Evolutionary conservation across 2,888 invertebrate genomes (phyloP).

Genomic region (Minunthozetes semirufus): DNA sequence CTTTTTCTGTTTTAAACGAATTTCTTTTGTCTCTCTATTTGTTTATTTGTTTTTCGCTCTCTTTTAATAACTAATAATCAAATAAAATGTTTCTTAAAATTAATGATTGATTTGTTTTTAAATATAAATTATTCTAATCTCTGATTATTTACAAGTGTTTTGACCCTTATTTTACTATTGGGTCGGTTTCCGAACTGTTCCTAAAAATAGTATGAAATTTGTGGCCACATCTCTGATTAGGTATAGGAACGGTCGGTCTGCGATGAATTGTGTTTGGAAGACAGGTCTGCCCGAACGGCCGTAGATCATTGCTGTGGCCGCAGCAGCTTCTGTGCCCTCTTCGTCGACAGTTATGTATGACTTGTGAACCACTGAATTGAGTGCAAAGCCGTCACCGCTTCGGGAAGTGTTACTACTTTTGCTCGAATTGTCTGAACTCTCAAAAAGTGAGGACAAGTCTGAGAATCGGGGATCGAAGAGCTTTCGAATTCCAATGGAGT

Average conservation of each 20-base stretch:
- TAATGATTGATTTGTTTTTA: no score
- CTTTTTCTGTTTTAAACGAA: not conserved
- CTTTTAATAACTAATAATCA: not conserved
- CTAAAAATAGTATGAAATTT: conserved; percentile 41
- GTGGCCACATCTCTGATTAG: conserved; percentile 41
- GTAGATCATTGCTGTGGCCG: conserved; percentile 39
- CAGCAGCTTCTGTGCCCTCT: conserved; percentile 43
- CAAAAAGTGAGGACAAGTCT: conserved; percentile 42
- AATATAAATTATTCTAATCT: no score
- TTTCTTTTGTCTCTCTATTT: not conserved
- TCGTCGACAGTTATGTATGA: conserved; percentile 41
- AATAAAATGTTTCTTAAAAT: not conserved
- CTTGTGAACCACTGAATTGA: conserved; percentile 41
- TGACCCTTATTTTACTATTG: conserved; percentile 11
- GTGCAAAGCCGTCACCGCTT: not conserved
- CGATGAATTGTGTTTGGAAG: conserved; percentile 41
- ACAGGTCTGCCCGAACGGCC: conserved; percentile 37
- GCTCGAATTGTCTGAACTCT: not conserved
- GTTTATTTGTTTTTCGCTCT: not conserved
- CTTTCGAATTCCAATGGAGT: conserved; percentile 41
- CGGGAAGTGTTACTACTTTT: not conserved
- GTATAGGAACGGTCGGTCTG: conserved; percentile 41
- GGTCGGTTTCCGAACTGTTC: conserved; percentile 40
- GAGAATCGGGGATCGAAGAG: conserved; percentile 41
- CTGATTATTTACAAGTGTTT: not conserved